phyloP scores from a whole-genome alignment of 2,888 invertebrate species.

The Drosophila quinaria region DNA sequence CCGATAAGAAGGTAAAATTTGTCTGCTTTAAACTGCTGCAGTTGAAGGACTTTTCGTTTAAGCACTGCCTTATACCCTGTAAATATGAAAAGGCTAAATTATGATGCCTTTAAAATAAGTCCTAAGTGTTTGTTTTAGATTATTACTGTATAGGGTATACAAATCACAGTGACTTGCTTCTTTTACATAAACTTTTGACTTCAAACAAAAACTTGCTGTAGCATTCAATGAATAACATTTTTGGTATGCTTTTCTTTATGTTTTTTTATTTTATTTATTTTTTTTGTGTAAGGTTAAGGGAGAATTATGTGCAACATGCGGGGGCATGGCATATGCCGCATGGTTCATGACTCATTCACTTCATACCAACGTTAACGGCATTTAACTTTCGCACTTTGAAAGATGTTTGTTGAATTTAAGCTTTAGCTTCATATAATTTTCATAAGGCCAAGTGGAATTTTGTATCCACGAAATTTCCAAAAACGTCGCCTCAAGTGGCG shows the following conservation, averaged over 20 bases:
- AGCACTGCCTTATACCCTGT: slow-evolving; percentile 10
- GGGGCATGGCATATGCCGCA: slow-evolving; percentile 10
- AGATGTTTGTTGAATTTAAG: slow-evolving; percentile 47
- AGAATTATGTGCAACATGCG: slow-evolving; percentile 59
- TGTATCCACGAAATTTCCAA: slow-evolving; percentile 48
- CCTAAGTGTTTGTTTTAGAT: background rate
- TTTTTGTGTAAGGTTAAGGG: slow-evolving; percentile 8
- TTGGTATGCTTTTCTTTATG: slow-evolving; percentile 1
- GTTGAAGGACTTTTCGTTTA: slow-evolving; percentile 20
- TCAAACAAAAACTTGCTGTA: slow-evolving; percentile 30
- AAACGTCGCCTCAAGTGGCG: slow-evolving; percentile 58
- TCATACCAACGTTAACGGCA: slow-evolving; percentile 61
- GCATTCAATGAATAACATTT: slow-evolving; percentile 35
- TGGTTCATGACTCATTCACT: slow-evolving; percentile 56
- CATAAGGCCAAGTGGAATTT: slow-evolving; percentile 75
- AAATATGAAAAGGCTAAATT: background rate
- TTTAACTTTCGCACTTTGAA: slow-evolving; percentile 68
- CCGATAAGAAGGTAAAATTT: slow-evolving; percentile 61
- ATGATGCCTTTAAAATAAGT: background rate
- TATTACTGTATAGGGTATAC: background rate
- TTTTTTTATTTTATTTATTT: background rate
- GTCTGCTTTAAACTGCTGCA: slow-evolving; percentile 53
- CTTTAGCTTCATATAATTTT: slow-evolving; percentile 72
- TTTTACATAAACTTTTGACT: slow-evolving; percentile 22
- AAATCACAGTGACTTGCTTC: slow-evolving; percentile 5